phyloP scores from a whole-genome alignment of 1,140 invertebrate genomes.

The Carcinoscorpius rotundicauda region DNA sequence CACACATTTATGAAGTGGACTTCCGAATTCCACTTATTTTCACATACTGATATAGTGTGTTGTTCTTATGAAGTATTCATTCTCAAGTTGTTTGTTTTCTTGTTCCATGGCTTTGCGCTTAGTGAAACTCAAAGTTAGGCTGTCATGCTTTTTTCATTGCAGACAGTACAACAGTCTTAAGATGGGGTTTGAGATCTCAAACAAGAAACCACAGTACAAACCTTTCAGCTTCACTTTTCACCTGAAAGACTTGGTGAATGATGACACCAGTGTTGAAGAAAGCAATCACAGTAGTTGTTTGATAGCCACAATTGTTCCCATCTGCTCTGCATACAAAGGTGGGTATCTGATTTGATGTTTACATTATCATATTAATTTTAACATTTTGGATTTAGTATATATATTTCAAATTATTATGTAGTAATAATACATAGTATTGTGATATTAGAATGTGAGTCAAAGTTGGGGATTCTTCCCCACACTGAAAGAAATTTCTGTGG shows the following conservation, averaged over 20 bases:
- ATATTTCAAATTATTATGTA: not conserved
- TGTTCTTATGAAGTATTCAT: no score
- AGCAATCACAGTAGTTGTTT: conserved; percentile 31
- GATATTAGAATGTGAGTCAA: not conserved
- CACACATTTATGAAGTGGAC: no score
- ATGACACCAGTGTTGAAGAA: conserved; percentile 19
- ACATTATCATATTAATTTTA: not conserved
- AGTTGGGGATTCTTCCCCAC: not conserved
- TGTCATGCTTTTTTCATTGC: conserved; percentile 29
- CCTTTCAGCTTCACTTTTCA: conserved; percentile 60
- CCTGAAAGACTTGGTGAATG: conserved; percentile 22
- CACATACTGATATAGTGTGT: no score
- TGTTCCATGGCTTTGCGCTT: no score
- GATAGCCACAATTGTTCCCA: conserved; percentile 53
- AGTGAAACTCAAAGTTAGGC: no score
- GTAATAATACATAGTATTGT: not conserved
- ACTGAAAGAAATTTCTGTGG: not conserved
- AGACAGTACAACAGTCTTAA: conserved; percentile 41
- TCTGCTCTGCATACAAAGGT: conserved; percentile 63
- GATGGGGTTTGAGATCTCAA: conserved; percentile 45
- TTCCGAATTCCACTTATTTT: no score
- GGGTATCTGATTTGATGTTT: conserved; percentile 21
- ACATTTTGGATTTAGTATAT: not conserved
- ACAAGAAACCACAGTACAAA: conserved; percentile 47
- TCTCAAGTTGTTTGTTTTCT: no score